phyloP scores from a whole-genome alignment of 2,113 vertebrate species.

The Phyllostomus discolor region DNA sequence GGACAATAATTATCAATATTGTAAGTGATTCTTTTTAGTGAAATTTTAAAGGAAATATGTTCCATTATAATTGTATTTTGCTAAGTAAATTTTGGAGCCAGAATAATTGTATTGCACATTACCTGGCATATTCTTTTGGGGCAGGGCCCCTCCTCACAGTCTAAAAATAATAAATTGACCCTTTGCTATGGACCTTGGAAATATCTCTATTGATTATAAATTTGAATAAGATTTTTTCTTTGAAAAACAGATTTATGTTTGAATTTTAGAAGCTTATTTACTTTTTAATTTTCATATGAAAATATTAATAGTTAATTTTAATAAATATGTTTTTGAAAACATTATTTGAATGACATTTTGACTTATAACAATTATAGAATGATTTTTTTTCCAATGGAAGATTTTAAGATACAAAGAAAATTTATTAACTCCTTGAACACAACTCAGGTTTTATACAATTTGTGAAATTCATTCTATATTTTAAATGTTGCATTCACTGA shows the following conservation, averaged over 20 bases:
- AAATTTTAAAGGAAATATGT: neutral
- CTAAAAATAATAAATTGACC: neutral
- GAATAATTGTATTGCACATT: neutral
- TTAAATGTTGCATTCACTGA: neutral
- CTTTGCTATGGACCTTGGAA: neutral
- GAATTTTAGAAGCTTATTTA: neutral
- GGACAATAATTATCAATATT: neutral
- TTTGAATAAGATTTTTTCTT: neutral
- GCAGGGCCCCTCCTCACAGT: fast-evolving
- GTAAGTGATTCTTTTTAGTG: neutral
- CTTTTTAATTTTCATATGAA: neutral
- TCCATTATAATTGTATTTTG: neutral
- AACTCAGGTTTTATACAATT: neutral
- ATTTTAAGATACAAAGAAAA: neutral
- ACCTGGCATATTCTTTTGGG: neutral
- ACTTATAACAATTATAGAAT: neutral
- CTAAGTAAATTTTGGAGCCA: neutral
- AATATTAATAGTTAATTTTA: neutral
- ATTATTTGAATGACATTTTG: neutral
- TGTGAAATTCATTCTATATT: neutral
- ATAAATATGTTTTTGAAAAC: neutral
- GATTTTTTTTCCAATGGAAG: neutral
- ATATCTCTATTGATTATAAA: neutral
- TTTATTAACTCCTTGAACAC: neutral
- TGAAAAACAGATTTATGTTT: neutral